phyloP scores from a whole-genome alignment of 2,888 invertebrate species.

The Cylindroiulus punctatus region DNA sequence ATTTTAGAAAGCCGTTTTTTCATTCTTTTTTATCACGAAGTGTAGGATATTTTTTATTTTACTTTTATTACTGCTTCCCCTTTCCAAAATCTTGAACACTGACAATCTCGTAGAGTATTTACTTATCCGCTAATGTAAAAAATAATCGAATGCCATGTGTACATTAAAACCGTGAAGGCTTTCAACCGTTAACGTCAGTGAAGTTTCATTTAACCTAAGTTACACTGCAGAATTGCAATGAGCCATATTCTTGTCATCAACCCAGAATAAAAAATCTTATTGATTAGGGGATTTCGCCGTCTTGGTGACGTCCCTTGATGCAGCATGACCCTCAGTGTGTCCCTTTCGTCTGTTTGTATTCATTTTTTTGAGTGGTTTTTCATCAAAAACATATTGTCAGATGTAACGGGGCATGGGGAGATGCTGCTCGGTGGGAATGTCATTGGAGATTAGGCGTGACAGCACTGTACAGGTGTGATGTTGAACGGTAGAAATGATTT shows the following conservation, averaged over 20 bases:
- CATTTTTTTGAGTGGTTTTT: conserved; percentile 33
- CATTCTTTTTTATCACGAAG: too few relatives aligned
- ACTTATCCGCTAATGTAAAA: not conserved
- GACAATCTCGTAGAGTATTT: not conserved
- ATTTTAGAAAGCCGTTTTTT: too few relatives aligned
- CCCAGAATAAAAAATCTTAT: too few relatives aligned
- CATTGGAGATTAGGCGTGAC: conserved; percentile 29
- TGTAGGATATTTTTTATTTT: too few relatives aligned
- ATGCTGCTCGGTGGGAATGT: not conserved
- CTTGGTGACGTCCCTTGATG: not conserved
- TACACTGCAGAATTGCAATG: not conserved
- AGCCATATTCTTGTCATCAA: too few relatives aligned
- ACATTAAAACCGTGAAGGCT: not conserved
- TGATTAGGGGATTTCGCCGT: too few relatives aligned
- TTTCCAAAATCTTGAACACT: not conserved
- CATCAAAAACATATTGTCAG: not conserved
- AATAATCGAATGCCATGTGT: not conserved
- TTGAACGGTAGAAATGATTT: not conserved
- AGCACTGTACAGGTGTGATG: not conserved
- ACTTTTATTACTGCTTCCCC: not conserved
- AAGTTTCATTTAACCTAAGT: not conserved
- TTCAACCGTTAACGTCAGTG: too few relatives aligned
- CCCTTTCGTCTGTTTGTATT: not conserved
- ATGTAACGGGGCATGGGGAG: not conserved
- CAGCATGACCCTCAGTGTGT: not conserved